Evolutionary conservation across 53 echinoderm and acorn worm species (phyloP).

Genomic region (Hippasteria phrygiana): DNA sequence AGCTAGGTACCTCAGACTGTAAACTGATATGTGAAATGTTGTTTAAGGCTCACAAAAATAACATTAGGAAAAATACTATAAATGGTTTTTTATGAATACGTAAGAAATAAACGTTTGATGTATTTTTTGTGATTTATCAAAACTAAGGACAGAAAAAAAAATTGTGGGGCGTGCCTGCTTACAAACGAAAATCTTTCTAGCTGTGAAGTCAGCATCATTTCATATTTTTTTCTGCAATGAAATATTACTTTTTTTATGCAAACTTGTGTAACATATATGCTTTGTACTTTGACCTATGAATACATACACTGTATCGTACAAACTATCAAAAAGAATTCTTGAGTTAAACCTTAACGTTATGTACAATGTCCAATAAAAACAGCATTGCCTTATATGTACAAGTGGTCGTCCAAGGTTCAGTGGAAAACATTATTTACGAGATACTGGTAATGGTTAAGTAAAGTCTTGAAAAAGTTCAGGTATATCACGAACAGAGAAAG

Average conservation of each 20-base stretch:
- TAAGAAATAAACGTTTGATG: no score
- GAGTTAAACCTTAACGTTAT: conserved; percentile 24
- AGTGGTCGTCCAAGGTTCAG: not conserved
- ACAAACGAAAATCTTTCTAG: no score
- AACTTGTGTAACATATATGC: not conserved
- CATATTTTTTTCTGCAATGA: not conserved
- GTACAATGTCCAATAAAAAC: conserved; percentile 56
- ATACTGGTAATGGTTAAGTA: not conserved
- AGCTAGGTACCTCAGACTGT: no score
- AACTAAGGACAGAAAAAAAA: no score
- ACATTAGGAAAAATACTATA: no score
- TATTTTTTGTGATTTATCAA: no score
- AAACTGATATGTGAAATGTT: no score
- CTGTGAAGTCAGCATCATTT: no score
- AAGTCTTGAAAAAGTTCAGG: not conserved
- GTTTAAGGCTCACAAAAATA: no score
- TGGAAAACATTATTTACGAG: not conserved
- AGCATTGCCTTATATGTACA: conserved; percentile 31
- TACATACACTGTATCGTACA: conserved; percentile 1
- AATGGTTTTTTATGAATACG: no score
- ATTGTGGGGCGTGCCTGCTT: no score
- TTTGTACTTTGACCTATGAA: not conserved
- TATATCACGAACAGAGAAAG: no score
- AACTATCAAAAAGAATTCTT: not conserved
- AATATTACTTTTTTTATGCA: not conserved